phyloP scores from a whole-genome alignment of 2,113 vertebrate species.

The Hippocampus zosterae region DNA sequence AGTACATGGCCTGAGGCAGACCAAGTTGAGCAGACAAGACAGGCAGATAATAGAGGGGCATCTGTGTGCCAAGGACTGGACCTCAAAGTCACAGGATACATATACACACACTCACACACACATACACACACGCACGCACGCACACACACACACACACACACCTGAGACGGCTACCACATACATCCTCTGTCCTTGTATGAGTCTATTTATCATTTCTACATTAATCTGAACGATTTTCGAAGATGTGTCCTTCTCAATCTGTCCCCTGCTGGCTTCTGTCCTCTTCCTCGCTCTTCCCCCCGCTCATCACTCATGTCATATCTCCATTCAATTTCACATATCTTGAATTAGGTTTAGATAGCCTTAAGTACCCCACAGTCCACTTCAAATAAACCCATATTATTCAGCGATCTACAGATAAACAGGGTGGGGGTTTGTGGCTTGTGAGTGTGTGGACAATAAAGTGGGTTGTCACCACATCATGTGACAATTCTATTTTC shows the following conservation, averaged over 20 bases:
- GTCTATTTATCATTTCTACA: constrained; percentile 57
- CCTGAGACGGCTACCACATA: constrained; percentile 24
- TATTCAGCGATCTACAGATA: constrained; percentile 63
- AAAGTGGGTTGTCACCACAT: background rate
- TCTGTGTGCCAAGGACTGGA: constrained; percentile 68
- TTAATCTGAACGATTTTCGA: constrained; percentile 64
- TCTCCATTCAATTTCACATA: constrained; percentile 73
- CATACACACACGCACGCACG: constrained; percentile 12
- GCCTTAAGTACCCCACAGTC: constrained; percentile 65
- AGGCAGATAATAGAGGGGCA: constrained; percentile 67
- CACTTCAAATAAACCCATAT: constrained; percentile 54
- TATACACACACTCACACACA: constrained; percentile 12
- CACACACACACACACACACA: constrained; percentile 23
- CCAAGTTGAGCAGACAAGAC: constrained; percentile 73
- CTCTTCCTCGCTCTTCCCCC: constrained; percentile 16
- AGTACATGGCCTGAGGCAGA: constrained; percentile 86
- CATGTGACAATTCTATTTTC: constrained; percentile 15
- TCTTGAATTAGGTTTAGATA: constrained; percentile 73
- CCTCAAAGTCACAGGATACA: constrained; percentile 64
- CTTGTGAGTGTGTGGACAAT: background rate
- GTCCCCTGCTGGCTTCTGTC: constrained; percentile 11
- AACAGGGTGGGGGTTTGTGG: constrained; percentile 7
- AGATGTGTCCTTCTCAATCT: constrained; percentile 45
- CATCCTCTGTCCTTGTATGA: constrained; percentile 45
- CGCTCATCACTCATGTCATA: constrained; percentile 51